phyloP scores from a whole-genome alignment of 2,797 vertebrate species.

The Falco naumanni region DNA sequence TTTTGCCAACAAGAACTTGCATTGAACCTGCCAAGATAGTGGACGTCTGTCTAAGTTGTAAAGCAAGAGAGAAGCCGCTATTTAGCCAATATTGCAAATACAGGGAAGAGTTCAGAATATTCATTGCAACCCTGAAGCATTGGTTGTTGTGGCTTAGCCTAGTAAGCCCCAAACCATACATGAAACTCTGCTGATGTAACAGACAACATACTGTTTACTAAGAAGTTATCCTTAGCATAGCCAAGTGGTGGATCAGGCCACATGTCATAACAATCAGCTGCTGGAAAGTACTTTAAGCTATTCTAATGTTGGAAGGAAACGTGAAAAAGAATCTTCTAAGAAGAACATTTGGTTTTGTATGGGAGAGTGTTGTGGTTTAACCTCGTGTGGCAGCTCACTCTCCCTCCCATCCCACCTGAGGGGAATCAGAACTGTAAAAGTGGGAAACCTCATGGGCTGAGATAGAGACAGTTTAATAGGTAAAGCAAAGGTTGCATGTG shows the following conservation, averaged over 20 bases:
- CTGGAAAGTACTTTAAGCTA: background rate
- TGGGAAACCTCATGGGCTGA: background rate
- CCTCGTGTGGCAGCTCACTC: rapidly evolving
- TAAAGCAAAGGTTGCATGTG: background rate
- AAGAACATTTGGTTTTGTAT: background rate
- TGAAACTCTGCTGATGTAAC: rapidly evolving
- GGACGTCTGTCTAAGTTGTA: background rate
- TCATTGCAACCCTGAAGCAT: background rate
- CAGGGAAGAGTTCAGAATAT: background rate
- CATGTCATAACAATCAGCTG: background rate
- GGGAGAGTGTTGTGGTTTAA: background rate
- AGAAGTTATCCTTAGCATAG: background rate
- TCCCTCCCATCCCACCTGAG: no score
- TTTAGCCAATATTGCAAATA: background rate
- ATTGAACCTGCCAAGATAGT: background rate
- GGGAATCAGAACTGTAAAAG: background rate
- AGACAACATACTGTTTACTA: background rate
- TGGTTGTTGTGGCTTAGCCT: background rate
- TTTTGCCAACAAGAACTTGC: background rate
- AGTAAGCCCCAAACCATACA: background rate
- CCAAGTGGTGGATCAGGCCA: background rate
- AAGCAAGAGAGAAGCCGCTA: background rate
- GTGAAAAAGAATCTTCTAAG: background rate
- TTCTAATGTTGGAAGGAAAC: background rate
- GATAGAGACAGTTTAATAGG: background rate